phyloP scores from a whole-genome alignment of 37 sponge, comb jelly and placozoan genomes.

The Spongilla lacustris region DNA sequence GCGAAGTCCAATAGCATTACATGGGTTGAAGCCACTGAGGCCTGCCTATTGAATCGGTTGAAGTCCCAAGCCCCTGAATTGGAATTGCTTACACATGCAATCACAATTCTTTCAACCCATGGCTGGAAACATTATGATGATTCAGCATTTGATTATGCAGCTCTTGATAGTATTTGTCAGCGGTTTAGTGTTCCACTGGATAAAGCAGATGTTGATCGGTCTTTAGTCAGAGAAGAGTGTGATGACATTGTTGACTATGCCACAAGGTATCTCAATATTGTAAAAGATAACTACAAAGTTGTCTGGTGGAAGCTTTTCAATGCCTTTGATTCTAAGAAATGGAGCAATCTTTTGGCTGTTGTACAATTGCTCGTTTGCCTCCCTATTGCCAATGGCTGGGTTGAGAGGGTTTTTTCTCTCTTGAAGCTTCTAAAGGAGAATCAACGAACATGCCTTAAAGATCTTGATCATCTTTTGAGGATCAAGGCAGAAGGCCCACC shows the following conservation, averaged over 20 bases:
- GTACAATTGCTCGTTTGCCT: slow-evolving; percentile 56
- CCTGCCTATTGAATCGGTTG: slow-evolving; percentile 44
- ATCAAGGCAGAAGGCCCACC: slow-evolving; percentile 66
- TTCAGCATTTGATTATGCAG: slow-evolving; percentile 42
- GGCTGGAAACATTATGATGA: slow-evolving; percentile 61
- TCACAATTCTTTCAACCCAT: slow-evolving; percentile 68
- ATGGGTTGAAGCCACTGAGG: slow-evolving; percentile 28
- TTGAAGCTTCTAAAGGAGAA: slow-evolving; percentile 61
- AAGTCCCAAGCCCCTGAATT: slow-evolving; percentile 20
- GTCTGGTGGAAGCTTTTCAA: too few relatives aligned
- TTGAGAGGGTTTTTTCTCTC: slow-evolving; percentile 63
- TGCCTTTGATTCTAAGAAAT: slow-evolving; percentile 40
- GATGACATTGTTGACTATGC: slow-evolving; percentile 69
- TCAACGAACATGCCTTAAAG: slow-evolving; percentile 32
- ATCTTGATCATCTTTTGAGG: slow-evolving; percentile 54
- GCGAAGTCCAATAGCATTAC: neutral
- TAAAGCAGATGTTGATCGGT: slow-evolving; percentile 30
- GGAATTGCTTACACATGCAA: slow-evolving; percentile 45
- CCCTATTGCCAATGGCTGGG: slow-evolving; percentile 64
- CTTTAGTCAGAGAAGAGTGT: slow-evolving; percentile 65
- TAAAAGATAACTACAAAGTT: slow-evolving; percentile 37
- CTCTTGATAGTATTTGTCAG: slow-evolving; percentile 28
- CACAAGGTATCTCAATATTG: slow-evolving; percentile 59
- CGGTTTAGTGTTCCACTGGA: slow-evolving; percentile 45
- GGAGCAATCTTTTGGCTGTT: slow-evolving; percentile 53